phyloP scores from a whole-genome alignment of 2,888 invertebrate genomes.

The Rotaria sp. region DNA sequence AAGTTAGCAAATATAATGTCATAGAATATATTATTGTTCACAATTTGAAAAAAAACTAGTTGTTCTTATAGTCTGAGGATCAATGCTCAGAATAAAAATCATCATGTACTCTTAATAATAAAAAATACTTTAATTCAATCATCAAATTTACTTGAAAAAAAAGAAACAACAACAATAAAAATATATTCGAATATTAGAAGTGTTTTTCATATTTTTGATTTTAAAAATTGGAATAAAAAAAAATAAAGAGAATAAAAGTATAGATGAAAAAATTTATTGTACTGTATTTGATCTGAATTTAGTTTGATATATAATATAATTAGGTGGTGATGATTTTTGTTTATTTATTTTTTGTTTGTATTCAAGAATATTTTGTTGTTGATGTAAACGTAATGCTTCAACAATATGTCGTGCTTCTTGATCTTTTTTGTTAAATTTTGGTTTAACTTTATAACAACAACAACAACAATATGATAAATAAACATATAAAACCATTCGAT shows the following conservation, averaged over 20 bases:
- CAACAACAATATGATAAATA: not conserved
- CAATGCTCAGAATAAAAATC: too few relatives aligned
- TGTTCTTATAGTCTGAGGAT: too few relatives aligned
- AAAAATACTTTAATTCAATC: too few relatives aligned
- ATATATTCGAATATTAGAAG: too few relatives aligned
- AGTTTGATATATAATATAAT: not conserved
- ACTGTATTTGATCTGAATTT: not conserved
- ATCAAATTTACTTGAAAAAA: too few relatives aligned
- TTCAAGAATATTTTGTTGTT: not conserved
- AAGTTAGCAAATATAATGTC: too few relatives aligned
- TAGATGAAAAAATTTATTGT: not conserved
- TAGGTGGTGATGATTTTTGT: not conserved
- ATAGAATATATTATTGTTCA: too few relatives aligned
- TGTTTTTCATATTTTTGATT: too few relatives aligned
- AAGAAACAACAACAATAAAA: too few relatives aligned
- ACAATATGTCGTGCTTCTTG: not conserved
- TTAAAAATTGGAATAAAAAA: not conserved
- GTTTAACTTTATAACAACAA: not conserved
- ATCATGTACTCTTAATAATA: too few relatives aligned
- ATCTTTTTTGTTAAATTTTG: not conserved
- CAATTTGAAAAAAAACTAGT: too few relatives aligned
- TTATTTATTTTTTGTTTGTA: not conserved
- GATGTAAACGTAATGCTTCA: not conserved
- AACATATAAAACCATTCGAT: not conserved
- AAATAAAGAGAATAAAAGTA: not conserved